Percentiles rank a stretch among this genome's conserved stretches.
These are phyloP conservation scores for Neopelma chrysocephalum DNA, from an alignment of 2,797 vertebrate species.

Conservation along the genomic window DNA sequence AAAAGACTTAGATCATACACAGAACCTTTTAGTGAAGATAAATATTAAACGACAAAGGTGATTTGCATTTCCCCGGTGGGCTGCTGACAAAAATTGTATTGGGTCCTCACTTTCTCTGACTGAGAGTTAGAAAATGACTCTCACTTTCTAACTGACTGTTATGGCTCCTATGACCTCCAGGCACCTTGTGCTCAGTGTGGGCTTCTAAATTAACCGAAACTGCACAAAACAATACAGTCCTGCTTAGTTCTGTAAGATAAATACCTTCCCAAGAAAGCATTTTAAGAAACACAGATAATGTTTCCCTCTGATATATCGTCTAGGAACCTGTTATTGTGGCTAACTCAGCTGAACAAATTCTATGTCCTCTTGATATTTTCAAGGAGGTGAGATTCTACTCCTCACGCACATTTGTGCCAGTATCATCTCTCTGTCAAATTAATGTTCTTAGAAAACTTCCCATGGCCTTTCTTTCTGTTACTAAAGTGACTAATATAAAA, in stretches of 20 bases:
- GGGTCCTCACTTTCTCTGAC: neutral
- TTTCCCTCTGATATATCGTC: neutral
- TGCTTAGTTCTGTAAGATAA: neutral
- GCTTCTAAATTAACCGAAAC: neutral
- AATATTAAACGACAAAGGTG: neutral
- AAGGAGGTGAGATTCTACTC: neutral
- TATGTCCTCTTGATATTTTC: neutral
- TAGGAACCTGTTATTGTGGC: neutral
- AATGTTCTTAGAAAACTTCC: neutral
- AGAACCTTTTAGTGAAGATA: neutral
- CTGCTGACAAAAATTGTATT: neutral
- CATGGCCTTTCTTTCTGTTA: neutral
- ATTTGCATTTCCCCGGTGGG: neutral
- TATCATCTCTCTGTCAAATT: neutral
- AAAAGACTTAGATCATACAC: neutral
- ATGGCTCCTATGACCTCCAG: neutral
- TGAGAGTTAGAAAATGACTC: neutral
- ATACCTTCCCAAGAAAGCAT: neutral
- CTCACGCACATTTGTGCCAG: neutral
- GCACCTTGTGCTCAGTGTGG: neutral
- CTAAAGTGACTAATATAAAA: neutral
- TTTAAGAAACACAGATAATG: neutral
- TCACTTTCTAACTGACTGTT: neutral
- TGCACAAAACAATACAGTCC: neutral
- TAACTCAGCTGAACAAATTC: neutral